phyloP scores from a whole-genome alignment of 2,113 vertebrate species.

The Leucoraja erinaceus region DNA sequence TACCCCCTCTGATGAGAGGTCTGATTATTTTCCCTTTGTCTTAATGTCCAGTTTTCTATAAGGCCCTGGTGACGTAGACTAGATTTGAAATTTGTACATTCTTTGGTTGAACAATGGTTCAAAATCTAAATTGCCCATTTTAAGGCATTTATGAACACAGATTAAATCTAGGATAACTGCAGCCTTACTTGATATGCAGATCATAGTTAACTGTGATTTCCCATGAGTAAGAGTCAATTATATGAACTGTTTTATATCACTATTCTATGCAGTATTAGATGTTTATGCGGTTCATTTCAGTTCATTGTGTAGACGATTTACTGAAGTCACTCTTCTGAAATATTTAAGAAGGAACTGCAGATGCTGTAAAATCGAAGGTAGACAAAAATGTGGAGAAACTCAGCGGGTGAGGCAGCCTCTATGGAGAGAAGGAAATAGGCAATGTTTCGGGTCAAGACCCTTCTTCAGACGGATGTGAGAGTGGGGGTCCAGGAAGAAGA shows the following conservation, averaged over 20 bases:
- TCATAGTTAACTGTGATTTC: neutral
- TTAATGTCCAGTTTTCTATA: neutral
- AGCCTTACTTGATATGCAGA: constrained; percentile 3
- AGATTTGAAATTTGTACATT: neutral
- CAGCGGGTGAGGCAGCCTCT: too few relatives aligned
- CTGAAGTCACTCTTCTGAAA: neutral
- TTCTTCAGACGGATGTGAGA: too few relatives aligned
- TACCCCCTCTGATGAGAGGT: neutral
- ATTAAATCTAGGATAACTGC: neutral
- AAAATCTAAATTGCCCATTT: neutral
- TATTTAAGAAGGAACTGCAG: too few relatives aligned
- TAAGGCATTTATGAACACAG: neutral
- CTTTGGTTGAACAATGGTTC: neutral
- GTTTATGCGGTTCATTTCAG: neutral
- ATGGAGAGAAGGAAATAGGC: too few relatives aligned
- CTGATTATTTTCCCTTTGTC: neutral
- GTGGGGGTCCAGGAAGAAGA: too few relatives aligned
- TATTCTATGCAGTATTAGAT: neutral
- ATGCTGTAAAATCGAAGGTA: too few relatives aligned
- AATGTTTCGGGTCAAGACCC: too few relatives aligned
- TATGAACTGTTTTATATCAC: neutral
- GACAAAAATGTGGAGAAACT: too few relatives aligned
- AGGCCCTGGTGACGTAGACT: neutral
- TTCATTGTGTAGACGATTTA: neutral
- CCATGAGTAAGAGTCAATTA: neutral